Conservation (phyloP, 2,888 invertebrate species). For the Drosophila algonquin region DNA sequence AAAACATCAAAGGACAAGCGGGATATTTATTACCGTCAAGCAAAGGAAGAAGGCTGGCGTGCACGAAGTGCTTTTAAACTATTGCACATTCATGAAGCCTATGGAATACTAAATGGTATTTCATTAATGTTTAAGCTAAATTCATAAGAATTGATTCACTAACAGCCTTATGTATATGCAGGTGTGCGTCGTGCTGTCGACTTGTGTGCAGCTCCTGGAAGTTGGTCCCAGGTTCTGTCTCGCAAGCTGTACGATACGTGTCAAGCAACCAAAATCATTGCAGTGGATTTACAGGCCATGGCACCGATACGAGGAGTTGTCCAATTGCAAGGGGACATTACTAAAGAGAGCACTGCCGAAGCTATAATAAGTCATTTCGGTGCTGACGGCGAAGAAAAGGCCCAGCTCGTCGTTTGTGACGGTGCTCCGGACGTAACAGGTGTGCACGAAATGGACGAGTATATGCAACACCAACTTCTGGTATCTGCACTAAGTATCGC, state of each 20-base stretch:
- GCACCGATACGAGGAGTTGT: slow-evolving; percentile 97
- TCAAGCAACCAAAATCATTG: slow-evolving; percentile 93
- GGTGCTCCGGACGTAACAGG: slow-evolving; percentile 99
- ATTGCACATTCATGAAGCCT: slow-evolving; percentile 97
- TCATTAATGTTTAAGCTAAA: not conserved
- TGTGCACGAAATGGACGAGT: slow-evolving; percentile 98
- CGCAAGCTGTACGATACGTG: slow-evolving; percentile 88
- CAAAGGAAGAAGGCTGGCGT: slow-evolving; percentile 99
- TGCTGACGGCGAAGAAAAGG: slow-evolving; percentile 90
- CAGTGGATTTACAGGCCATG: slow-evolving; percentile 99
- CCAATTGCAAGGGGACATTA: slow-evolving; percentile 99
- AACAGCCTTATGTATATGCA: slow-evolving; percentile 56
- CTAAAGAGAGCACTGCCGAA: slow-evolving; percentile 95
- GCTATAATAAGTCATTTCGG: slow-evolving; percentile 96
- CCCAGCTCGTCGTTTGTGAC: slow-evolving; percentile 98
- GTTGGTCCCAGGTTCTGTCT: slow-evolving; percentile 99
- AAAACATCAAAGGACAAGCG: slow-evolving; percentile 99
- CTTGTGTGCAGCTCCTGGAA: slow-evolving; percentile 98
- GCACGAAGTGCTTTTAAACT: slow-evolving; percentile 99
- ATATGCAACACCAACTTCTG: slow-evolving; percentile 97
- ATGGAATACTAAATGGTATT: slow-evolving; percentile 92
- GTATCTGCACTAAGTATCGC: slow-evolving; percentile 98
- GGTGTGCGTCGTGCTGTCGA: slow-evolving; percentile 97
- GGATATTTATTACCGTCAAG: slow-evolving; percentile 98
- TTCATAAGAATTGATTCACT: not conserved